Percentiles rank a stretch among this genome's conserved stretches.
Evolutionary conservation across 1,140 invertebrate species (phyloP).

Genomic region (Frieseomelitta varia): DNA sequence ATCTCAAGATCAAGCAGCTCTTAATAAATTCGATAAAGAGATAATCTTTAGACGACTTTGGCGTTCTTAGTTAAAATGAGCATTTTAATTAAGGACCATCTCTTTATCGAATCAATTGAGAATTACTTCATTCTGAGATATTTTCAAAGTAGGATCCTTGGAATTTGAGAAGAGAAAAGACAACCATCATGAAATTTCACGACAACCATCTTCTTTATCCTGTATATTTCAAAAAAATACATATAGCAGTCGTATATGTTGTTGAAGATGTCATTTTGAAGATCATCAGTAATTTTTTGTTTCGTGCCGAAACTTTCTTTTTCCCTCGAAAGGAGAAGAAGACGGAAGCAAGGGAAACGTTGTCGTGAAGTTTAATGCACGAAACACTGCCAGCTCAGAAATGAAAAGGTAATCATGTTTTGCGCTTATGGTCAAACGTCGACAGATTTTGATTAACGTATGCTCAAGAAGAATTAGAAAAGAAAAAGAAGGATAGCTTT

Average conservation of each 20-base stretch:
- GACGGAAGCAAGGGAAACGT: not conserved
- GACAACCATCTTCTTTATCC: not conserved
- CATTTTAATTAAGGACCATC: not conserved
- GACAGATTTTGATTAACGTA: slow-evolving; percentile 22
- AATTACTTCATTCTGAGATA: not conserved
- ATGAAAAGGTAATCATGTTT: slow-evolving; percentile 6
- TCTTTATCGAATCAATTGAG: not conserved
- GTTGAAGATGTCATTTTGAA: not conserved
- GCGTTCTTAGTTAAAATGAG: not conserved
- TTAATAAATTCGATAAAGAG: not conserved
- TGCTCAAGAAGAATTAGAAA: slow-evolving; percentile 29
- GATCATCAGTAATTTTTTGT: not conserved
- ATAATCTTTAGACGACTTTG: not conserved
- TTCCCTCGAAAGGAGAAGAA: not conserved
- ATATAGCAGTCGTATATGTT: not conserved
- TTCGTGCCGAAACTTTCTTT: not conserved
- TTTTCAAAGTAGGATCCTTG: not conserved
- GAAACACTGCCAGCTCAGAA: slow-evolving; percentile 47
- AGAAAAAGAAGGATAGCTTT: not conserved
- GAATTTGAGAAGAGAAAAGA: not conserved
- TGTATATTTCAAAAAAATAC: not conserved
- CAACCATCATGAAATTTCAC: not conserved
- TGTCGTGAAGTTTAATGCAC: not conserved
- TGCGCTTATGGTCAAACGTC: slow-evolving; percentile 21
- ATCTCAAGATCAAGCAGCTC: not conserved